These are phyloP conservation scores for Penaeus indicus DNA, from an alignment of 1,140 invertebrate species.

Conservation along the genomic window DNA sequence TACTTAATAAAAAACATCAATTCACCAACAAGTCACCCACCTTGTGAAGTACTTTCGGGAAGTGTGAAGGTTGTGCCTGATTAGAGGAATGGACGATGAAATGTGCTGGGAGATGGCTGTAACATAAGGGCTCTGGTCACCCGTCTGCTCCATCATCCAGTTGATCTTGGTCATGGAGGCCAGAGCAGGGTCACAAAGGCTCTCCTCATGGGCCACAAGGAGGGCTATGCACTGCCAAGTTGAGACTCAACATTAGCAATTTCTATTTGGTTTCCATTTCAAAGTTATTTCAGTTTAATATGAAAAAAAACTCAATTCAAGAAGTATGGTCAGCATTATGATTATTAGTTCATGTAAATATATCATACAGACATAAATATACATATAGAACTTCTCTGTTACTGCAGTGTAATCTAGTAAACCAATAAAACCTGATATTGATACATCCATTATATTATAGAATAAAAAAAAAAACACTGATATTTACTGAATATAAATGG, in stretches of 20 bases:
- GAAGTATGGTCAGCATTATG: too few species aligned
- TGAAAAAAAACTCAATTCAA: too few species aligned
- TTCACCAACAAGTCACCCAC: conserved; percentile 96
- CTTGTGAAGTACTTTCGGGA: conserved; percentile 99
- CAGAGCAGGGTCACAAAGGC: conserved; percentile 92
- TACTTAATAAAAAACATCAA: too few species aligned
- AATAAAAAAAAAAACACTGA: too few species aligned
- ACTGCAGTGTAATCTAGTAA: too few species aligned
- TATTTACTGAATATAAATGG: too few species aligned
- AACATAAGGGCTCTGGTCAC: conserved; percentile 97
- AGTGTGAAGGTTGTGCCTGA: conserved; percentile 92
- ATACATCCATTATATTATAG: too few species aligned
- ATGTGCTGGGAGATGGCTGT: conserved; percentile 90
- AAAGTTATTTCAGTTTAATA: too few species aligned
- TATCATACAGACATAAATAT: conserved; percentile 17
- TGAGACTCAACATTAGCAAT: conserved; percentile 11
- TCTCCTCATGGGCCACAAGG: conserved; percentile 95
- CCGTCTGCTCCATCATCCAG: conserved; percentile 85
- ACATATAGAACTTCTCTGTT: conserved; percentile 28
- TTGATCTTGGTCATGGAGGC: conserved; percentile 90
- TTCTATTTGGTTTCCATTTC: too few species aligned
- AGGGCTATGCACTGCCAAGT: conserved; percentile 75
- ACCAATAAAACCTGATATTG: too few species aligned
- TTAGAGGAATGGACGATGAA: conserved; percentile 87
- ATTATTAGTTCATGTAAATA: too few species aligned